These are phyloP conservation scores for Cynodonichthys magdalenae DNA, from an alignment of 2,797 vertebrate species.

Conservation along the genomic window DNA sequence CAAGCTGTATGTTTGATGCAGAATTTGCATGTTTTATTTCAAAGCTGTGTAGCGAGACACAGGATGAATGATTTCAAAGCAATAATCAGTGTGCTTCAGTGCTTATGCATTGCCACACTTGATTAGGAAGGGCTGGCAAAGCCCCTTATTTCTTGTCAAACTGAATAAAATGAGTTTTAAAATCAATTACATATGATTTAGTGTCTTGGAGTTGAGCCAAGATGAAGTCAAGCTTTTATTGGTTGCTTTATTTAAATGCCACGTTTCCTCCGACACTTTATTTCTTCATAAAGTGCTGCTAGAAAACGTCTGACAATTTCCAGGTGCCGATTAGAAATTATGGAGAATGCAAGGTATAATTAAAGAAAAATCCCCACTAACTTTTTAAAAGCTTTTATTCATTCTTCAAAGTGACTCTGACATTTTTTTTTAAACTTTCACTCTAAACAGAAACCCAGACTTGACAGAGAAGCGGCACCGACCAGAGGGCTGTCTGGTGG, in stretches of 20 bases:
- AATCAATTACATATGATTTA: neutral
- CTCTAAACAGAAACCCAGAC: slow-evolving; percentile 81
- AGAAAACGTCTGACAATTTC: neutral
- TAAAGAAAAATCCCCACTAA: neutral
- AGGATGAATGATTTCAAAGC: too few relatives aligned
- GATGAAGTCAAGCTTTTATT: neutral
- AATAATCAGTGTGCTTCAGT: too few relatives aligned
- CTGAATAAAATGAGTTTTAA: neutral
- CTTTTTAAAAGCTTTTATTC: slow-evolving; percentile 5
- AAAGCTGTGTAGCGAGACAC: too few relatives aligned
- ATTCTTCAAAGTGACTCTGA: neutral
- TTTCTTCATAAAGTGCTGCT: neutral
- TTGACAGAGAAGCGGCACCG: slow-evolving; percentile 80
- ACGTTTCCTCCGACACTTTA: neutral
- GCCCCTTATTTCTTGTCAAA: neutral
- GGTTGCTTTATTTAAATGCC: neutral
- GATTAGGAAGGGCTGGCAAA: neutral
- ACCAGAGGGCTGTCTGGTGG: slow-evolving; percentile 82
- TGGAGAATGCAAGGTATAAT: neutral
- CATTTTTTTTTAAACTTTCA: slow-evolving; percentile 3
- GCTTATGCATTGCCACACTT: too few relatives aligned
- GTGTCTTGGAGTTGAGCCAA: neutral
- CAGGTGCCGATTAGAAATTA: neutral
- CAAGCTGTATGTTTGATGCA: too few relatives aligned
- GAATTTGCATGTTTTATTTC: too few relatives aligned